Conservation (phyloP, 1,140 invertebrate species). For the Pseudomyrmex dendroicus region DNA sequence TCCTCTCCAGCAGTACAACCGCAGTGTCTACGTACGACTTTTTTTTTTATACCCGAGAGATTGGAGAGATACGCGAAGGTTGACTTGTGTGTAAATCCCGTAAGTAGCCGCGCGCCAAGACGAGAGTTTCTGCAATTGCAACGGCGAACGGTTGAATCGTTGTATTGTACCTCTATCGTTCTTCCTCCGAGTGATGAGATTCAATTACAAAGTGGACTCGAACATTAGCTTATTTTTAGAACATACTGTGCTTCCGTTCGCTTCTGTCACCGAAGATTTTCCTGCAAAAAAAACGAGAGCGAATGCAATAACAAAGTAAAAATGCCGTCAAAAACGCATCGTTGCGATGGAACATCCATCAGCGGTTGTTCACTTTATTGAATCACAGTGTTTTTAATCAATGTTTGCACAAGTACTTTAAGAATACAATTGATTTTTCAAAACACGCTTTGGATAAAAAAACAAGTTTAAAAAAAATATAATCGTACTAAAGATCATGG, state of each 20-base stretch:
- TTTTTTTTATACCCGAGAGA: not conserved
- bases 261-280: slow-evolving; percentile 9
- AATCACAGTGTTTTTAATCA: no score
- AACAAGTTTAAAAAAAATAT: no score
- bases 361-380: no score
- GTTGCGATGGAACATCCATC: not conserved
- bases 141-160: not conserved
- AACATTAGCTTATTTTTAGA: not conserved
- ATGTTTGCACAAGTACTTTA: no score
- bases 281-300: not conserved
- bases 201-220: not conserved
- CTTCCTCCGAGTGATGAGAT: not conserved
- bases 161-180: not conserved
- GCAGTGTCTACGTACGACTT: not conserved
- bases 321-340: not conserved
- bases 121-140: not conserved
- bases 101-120: slow-evolving; percentile 19
- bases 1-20: not conserved
- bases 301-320: not conserved
- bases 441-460: no score
- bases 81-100: slow-evolving; percentile 20
- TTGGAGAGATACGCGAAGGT: slow-evolving; percentile 51
- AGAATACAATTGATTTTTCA: no score
- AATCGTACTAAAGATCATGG: no score
- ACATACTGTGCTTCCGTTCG: not conserved